phyloP scores from a whole-genome alignment of 2,797 vertebrate species.

The Spondyliosoma cantharus region DNA sequence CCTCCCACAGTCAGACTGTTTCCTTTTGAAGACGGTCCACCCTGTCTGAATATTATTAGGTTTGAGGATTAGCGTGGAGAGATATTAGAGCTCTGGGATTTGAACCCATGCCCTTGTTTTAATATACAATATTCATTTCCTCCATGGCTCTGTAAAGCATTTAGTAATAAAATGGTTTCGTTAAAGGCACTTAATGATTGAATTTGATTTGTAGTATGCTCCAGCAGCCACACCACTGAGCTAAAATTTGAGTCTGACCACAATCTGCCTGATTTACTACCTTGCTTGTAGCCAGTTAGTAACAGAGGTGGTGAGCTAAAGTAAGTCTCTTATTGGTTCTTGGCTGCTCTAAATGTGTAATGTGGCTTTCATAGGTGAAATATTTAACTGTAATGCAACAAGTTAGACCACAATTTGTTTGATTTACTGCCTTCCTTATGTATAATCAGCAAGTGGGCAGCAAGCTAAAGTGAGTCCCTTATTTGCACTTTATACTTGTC shows the following conservation, averaged over 20 bases:
- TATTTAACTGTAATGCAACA: slow-evolving; percentile 58
- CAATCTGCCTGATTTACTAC: slow-evolving; percentile 70
- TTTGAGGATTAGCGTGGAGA: slow-evolving; percentile 48
- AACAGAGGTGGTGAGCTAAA: slow-evolving; percentile 62
- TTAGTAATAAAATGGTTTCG: slow-evolving; percentile 60
- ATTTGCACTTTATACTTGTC: slow-evolving; percentile 37
- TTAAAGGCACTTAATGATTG: slow-evolving; percentile 62
- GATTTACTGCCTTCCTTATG: slow-evolving; percentile 51
- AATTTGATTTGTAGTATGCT: slow-evolving; percentile 65
- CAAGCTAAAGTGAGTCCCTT: slow-evolving; percentile 16
- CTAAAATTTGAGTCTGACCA: slow-evolving; percentile 57
- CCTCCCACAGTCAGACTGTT: slow-evolving; percentile 20
- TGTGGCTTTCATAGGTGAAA: slow-evolving; percentile 68
- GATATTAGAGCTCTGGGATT: slow-evolving; percentile 60
- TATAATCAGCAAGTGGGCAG: slow-evolving; percentile 55
- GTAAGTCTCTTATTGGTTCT: slow-evolving; percentile 58
- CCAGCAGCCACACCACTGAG: slow-evolving; percentile 52
- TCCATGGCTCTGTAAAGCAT: slow-evolving; percentile 41
- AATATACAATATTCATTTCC: slow-evolving; percentile 64
- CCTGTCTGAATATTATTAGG: slow-evolving; percentile 35
- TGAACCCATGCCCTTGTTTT: slow-evolving; percentile 52
- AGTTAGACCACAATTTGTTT: slow-evolving; percentile 54
- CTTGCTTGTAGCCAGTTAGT: slow-evolving; percentile 39
- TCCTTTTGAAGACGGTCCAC: slow-evolving; percentile 43
- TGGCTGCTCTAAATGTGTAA: slow-evolving; percentile 52